Evolutionary conservation across 2,888 invertebrate genomes (phyloP), one percentile per base, ranked within the genome.

Genomic region (Apamea anceps): DNA sequence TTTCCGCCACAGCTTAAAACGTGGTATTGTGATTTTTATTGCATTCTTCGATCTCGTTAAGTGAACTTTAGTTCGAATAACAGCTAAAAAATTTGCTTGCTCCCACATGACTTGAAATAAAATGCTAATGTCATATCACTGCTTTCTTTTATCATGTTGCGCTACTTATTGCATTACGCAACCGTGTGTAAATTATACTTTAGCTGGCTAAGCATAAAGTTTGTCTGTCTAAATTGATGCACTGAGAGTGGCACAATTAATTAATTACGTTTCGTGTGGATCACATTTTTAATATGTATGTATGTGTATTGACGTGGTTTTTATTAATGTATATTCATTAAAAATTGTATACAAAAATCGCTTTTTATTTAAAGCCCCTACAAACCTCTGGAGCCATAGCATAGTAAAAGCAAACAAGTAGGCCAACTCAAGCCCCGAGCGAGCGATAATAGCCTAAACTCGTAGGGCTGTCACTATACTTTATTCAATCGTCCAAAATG

Each of bases 281-380:
- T 94, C 94, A 95, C 94, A 91, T 90, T 94, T 94, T 92, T 82
- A 92, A 93, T 91, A 91, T 92, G 91, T 93, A 94, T 94, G 93
- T 93, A 93, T 93, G 94, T 96, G 95, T 96, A 95, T 95, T 95
- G 94, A 94, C 92, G 96, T 96, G 96, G 91, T 95, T 96, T 96
- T 95, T 95, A 95, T 95, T 94, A 90, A 94, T 94, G 93, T 95
- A 94, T 95, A 95, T 95, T 95, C 95, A 96, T 91, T 95, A 95
- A 96, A 96, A 92, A 93, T 90, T 93, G 91, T 92, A 92, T 90
- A 91, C 80, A 89, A 88, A 42, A 72, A 60, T 68, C 12, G 48
- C 74, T 76, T 89, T 92, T 93, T 92, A 87, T 91, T 93, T 92
- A 88, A 48, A 48, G 15, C n/a, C 57, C 25, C n/a, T 60, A n/a